Conservation (phyloP, 1,140 invertebrate genomes). For the Hypsibius dujardini region DNA sequence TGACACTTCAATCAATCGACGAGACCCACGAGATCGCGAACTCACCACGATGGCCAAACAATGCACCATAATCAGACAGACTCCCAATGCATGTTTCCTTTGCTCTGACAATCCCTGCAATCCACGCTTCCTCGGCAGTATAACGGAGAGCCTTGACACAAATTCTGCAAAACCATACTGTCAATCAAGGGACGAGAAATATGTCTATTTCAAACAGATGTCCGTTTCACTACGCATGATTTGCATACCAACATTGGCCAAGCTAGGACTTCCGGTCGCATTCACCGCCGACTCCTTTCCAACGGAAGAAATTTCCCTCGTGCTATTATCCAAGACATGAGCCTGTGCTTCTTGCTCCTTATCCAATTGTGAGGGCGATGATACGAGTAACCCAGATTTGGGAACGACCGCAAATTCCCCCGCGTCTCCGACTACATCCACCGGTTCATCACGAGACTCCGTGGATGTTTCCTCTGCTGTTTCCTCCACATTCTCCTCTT, state of each 20-base stretch:
- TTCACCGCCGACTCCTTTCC: background rate
- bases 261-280: too few species aligned
- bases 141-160: too few species aligned
- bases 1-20: too few species aligned
- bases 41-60: background rate
- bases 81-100: background rate
- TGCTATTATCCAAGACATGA: background rate
- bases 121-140: too few species aligned
- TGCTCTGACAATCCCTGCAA: background rate
- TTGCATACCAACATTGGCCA: too few species aligned
- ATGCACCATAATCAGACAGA: background rate
- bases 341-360: background rate
- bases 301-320: background rate
- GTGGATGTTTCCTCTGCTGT: too few species aligned
- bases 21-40: too few species aligned
- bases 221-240: too few species aligned
- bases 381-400: conserved; percentile 1
- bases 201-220: too few species aligned
- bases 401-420: background rate
- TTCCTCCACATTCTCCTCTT: too few species aligned
- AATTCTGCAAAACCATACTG: too few species aligned
- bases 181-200: too few species aligned
- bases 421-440: background rate
- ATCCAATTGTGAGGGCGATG: background rate
- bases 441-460: background rate